Base-by-base conservation (phyloP, 2,888 invertebrate species). In the Matsumyia berberina region DNA sequence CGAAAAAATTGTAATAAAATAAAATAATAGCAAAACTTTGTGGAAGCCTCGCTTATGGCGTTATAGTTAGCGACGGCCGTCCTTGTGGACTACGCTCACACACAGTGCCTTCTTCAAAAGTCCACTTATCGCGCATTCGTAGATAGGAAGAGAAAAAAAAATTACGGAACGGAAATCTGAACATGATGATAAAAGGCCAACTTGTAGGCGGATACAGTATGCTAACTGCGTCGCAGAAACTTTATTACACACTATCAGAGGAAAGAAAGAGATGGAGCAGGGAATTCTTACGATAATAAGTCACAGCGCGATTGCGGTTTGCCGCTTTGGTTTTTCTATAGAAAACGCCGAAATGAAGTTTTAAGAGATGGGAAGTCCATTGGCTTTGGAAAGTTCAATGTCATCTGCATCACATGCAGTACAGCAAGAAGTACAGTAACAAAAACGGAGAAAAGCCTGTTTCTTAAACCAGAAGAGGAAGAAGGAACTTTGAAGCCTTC, bases 81-180 rank as follows among this genome's bases (percentile, higher is more conserved):
- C 51, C 37, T 24, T 44, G 9, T 57, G 67, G 42, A 57, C 33
- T 44, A 55, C 15, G 46, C 15, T 37, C 19, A 33, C 24, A 24
- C 24, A 3, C 24, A 24, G 1, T 24, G n/a, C 51, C 9, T 15
- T 53, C 33, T 64, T 12, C 31, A 42, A 53, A 49, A 57, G 24
- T 70, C 51, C 8, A 53, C 5, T 31, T 64, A 72, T 72, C 64
- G 19, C 4, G n/a, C 44, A 17, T 31, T 78, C 7, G 70, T 39
- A 33, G 55, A 15, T 67, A 24, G 42, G 9, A 33, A 8, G 37
- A 11, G n/a, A 12, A 24, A 60, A 35, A 60, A 42, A 51, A 29
- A 72, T 44, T 15, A 12, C 3, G 33, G 15, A 78, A 51, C 78
- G 78, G 78, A 78, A 70, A 78, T 78, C 62, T 78, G 37, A 64